These are phyloP conservation scores for Plestiodon gilberti DNA, from an alignment of 2,113 vertebrate genomes.

Conservation along the genomic window DNA sequence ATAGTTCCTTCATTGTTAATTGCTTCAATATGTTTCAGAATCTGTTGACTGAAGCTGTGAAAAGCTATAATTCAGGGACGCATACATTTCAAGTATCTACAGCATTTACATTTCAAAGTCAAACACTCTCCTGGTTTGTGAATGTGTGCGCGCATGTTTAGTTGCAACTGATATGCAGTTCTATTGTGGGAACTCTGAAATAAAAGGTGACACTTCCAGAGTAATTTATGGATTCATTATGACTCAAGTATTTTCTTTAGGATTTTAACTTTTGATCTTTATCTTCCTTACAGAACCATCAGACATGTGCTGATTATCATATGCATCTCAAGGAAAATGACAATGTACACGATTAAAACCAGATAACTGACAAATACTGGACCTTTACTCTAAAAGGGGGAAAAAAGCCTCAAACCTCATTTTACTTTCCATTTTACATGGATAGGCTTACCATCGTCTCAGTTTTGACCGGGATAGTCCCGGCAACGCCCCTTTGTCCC, in stretches of 20 bases:
- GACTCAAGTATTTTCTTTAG: conserved; percentile 49
- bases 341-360: conserved; percentile 61
- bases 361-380: conserved; percentile 49
- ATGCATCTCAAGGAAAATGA: conserved; percentile 53
- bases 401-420: not conserved
- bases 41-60: conserved; percentile 48
- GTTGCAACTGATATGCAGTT: conserved; percentile 31
- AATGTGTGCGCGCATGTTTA: not conserved
- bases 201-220: conserved; percentile 64
- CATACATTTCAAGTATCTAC: conserved; percentile 45
- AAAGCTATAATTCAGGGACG: conserved; percentile 37
- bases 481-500: too few species aligned
- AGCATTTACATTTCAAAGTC: conserved; percentile 51
- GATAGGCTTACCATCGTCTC: too few species aligned
- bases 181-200: conserved; percentile 50
- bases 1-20: conserved; percentile 38
- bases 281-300: conserved; percentile 53
- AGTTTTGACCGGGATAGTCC: too few species aligned
- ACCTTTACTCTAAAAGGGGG: not conserved
- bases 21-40: conserved; percentile 17
- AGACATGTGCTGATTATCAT: conserved; percentile 46
- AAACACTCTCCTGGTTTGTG: conserved; percentile 50
- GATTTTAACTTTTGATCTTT: conserved; percentile 61
- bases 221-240: conserved; percentile 65
- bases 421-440: not conserved